phyloP scores from a whole-genome alignment of 2,113 vertebrate species.

The Pseudorectes ferrugineus region DNA sequence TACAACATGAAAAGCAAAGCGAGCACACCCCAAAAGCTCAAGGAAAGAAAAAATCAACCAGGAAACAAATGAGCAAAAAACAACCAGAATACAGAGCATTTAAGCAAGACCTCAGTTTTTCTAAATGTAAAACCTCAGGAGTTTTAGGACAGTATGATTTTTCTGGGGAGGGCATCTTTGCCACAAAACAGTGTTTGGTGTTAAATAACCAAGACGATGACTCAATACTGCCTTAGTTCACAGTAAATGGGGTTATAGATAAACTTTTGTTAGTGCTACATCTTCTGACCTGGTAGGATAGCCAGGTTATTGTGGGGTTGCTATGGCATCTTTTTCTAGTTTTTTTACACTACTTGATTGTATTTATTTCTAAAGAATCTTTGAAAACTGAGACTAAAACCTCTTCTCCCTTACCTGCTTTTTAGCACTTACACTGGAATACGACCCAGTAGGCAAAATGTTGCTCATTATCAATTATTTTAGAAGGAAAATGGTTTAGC shows the following conservation, averaged over 20 bases:
- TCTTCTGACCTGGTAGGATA: not conserved
- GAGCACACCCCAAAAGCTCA: not conserved
- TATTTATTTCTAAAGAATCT: not conserved
- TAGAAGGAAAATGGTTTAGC: not conserved
- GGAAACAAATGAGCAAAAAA: not conserved
- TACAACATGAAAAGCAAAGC: not conserved
- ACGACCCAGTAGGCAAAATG: not conserved
- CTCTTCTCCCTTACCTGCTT: not conserved
- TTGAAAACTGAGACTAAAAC: not conserved
- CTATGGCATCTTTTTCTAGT: not conserved
- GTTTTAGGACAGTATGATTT: not conserved
- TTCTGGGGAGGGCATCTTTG: not conserved
- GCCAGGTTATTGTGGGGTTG: not conserved
- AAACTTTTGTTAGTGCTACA: not conserved
- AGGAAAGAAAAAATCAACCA: not conserved
- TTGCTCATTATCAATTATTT: not conserved
- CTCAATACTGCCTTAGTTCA: not conserved
- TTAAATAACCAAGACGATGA: not conserved
- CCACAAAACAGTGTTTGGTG: not conserved
- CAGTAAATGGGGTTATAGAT: not conserved
- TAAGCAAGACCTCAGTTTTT: not conserved
- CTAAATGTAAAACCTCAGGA: not conserved
- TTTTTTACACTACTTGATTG: not conserved
- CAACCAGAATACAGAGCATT: not conserved
- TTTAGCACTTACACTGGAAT: not conserved